Evolutionary conservation across 2,797 vertebrate genomes (phyloP), one percentile per base, ranked within the genome.

Genomic region (Enteromius unitaeniatus): DNA sequence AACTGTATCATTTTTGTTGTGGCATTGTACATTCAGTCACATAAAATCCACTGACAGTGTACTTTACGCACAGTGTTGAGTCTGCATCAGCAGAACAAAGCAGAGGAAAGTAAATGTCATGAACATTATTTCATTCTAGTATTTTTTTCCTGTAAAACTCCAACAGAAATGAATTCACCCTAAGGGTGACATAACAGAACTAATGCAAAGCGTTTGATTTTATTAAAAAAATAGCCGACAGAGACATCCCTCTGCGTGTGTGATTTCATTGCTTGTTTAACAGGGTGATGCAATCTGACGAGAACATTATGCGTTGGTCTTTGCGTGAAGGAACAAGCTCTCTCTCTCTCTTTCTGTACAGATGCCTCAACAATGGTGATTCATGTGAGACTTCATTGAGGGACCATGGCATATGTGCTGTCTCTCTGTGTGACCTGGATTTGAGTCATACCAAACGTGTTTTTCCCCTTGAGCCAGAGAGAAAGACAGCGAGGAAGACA

Each of bases 351-450:
- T 73, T 21, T 81, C 80, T 75, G 58, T 65, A 51, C 58, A 53
- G 45, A 75, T 37, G 45, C 70, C 45, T 65, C 60, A 64, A 65
- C 45, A 53, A 77, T 40, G 65, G 51, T 51, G 73, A 67, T 84
- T 79, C 62, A 81, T 69, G 40, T 70, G 74, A 62, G 79, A 42
- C 51, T 67, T 68, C 49, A 37, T 53, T 82, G 79, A 86, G 77
- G 55, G 69, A 40, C 23, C 4, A 15, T 62, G 60, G 26, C 68
- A 51, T 78, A 78, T 79, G 76, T 83, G 68, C 72, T 79, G 75
- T 79, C 65, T 79, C 70, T 86, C 81, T 81, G 40, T 67, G 34
- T 76, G 82, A 86, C 84, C 82, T 86, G 84, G 62, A 81, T 88
- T 77, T 45, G 34, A 65, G 77, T 72, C 49, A 78, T 49, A 83